phyloP scores from a whole-genome alignment of 2,888 invertebrate species.

The Noctuana brunneofusca region DNA sequence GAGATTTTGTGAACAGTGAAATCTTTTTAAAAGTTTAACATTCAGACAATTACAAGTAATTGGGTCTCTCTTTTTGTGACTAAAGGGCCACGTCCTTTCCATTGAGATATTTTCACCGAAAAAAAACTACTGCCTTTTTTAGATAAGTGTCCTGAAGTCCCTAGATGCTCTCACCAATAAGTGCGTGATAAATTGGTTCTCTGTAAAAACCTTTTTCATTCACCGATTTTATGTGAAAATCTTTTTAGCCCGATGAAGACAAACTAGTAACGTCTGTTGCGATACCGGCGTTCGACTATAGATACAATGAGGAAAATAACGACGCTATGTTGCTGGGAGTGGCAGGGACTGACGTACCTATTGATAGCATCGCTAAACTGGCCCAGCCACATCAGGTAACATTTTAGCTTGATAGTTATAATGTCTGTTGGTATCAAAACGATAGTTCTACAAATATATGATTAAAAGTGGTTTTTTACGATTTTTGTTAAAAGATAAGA shows the following conservation, averaged over 20 bases:
- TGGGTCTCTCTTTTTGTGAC: background rate
- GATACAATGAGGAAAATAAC: conserved; percentile 83
- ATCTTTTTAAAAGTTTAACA: background rate
- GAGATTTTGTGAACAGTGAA: background rate
- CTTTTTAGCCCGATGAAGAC: conserved; percentile 72
- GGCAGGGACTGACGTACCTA: conserved; percentile 96
- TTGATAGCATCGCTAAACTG: conserved; percentile 94
- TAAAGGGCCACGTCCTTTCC: background rate
- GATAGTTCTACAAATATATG: too few relatives aligned
- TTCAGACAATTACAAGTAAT: background rate
- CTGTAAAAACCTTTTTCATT: background rate
- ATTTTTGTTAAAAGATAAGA: too few relatives aligned
- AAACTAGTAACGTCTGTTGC: conserved; percentile 95
- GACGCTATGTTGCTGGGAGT: conserved; percentile 94
- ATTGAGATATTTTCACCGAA: background rate
- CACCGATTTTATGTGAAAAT: conserved; percentile 1
- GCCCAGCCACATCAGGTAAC: conserved; percentile 93
- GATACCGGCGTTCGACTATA: conserved; percentile 94
- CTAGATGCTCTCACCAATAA: conserved; percentile 12
- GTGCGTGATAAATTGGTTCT: conserved; percentile 25
- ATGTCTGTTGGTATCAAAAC: too few relatives aligned
- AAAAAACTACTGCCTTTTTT: background rate
- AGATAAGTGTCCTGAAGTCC: background rate
- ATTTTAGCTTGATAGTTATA: background rate
- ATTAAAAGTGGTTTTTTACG: too few relatives aligned